phyloP scores from a whole-genome alignment of 2,888 invertebrate genomes.

The Apamea monoglypha region DNA sequence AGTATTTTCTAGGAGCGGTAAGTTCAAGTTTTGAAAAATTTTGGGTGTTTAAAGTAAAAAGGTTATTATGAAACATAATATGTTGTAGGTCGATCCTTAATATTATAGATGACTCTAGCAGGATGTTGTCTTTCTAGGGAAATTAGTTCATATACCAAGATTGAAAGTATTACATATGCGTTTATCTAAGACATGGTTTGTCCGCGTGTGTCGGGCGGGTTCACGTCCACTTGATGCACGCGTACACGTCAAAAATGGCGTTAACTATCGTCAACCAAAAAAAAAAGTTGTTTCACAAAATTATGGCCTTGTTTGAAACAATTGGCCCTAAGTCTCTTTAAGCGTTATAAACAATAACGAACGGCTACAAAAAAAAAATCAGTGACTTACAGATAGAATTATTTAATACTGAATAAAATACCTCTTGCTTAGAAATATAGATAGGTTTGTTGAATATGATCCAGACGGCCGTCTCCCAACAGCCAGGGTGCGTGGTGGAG shows the following conservation, averaged over 20 bases:
- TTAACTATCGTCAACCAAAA: too few species aligned
- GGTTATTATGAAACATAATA: neutral
- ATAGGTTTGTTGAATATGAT: slow-evolving; percentile 99
- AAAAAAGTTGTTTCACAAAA: too few species aligned
- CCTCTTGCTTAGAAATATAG: slow-evolving; percentile 98
- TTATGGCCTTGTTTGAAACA: too few species aligned
- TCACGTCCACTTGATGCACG: too few species aligned
- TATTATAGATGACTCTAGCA: neutral
- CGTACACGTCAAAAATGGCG: too few species aligned
- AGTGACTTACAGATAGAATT: neutral
- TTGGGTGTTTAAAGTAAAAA: neutral
- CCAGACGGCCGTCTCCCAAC: slow-evolving; percentile 99
- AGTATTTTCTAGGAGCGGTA: neutral
- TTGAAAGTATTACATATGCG: neutral
- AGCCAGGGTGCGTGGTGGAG: slow-evolving; percentile 99
- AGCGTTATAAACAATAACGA: neutral
- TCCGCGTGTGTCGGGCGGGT: too few species aligned
- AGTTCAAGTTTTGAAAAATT: neutral
- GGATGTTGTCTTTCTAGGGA: neutral
- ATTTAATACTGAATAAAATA: slow-evolving; percentile 77
- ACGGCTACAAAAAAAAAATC: neutral
- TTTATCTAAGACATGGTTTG: too few species aligned
- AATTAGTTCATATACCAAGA: neutral
- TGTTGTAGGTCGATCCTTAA: neutral
- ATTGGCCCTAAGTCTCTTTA: neutral